Evolutionary conservation across 64 coral and sea anemone genomes (phyloP).

Genomic region (Platygyra sinensis): DNA sequence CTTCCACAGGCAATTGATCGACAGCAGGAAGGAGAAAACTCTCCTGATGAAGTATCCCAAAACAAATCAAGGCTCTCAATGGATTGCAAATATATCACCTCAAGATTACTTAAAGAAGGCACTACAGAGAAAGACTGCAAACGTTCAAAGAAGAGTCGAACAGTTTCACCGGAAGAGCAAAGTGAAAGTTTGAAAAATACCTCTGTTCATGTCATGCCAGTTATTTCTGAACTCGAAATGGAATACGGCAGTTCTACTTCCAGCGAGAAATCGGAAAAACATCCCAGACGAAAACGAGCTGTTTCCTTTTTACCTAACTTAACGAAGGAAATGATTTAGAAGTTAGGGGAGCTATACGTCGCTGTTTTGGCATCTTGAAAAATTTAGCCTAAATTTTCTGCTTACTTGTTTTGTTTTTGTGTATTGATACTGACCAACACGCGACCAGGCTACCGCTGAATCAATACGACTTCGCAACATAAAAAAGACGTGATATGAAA

Average conservation of each 20-base stretch:
- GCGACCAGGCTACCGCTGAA: too few relatives aligned
- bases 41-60: background rate
- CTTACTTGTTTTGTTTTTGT: too few relatives aligned
- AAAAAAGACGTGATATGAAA: too few relatives aligned
- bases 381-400: too few relatives aligned
- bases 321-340: background rate
- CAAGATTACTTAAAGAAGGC: background rate
- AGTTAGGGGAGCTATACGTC: background rate
- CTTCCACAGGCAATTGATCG: background rate
- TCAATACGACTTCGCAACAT: too few relatives aligned
- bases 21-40: background rate
- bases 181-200: background rate
- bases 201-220: background rate
- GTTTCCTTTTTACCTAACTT: background rate
- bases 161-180: background rate
- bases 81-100: background rate
- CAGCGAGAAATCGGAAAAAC: background rate
- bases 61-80: background rate
- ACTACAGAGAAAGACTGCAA: background rate
- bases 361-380: too few relatives aligned
- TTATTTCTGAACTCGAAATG: background rate
- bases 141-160: background rate
- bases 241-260: background rate
- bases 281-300: background rate
- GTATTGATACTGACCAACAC: too few relatives aligned